A percentile compares a stretch with the other conserved stretches of the same genome.
phyloP scores from a whole-genome alignment of 2,797 vertebrate genomes.

The Sebastolobus altivelis region DNA sequence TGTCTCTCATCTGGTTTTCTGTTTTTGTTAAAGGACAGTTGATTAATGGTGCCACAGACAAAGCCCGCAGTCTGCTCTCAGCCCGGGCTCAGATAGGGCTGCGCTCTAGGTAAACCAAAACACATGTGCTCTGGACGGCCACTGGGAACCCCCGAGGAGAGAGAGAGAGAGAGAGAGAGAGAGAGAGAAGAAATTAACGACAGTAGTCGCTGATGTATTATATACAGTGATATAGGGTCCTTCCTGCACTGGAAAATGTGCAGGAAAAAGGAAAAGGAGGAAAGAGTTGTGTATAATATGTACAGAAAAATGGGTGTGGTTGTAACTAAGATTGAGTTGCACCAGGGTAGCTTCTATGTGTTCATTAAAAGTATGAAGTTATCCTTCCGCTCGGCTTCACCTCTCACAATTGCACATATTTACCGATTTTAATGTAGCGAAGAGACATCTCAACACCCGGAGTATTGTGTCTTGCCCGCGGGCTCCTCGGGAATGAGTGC shows the following conservation, averaged over 20 bases:
- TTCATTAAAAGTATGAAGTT: slow-evolving; percentile 34
- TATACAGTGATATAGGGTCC: slow-evolving; percentile 53
- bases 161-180: slow-evolving; percentile 37
- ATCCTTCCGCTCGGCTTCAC: slow-evolving; percentile 27
- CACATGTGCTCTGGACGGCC: slow-evolving; percentile 77
- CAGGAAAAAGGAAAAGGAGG: slow-evolving; percentile 32
- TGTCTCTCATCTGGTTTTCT: slow-evolving; percentile 88
- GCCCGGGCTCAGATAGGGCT: slow-evolving; percentile 67
- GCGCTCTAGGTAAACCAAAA: slow-evolving; percentile 81
- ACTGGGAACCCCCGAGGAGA: slow-evolving; percentile 68
- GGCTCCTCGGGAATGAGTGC: slow-evolving; percentile 47
- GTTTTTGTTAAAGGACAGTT: slow-evolving; percentile 85
- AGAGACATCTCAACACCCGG: slow-evolving; percentile 46
- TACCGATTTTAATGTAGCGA: slow-evolving; percentile 43
- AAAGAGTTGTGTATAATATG: slow-evolving; percentile 27
- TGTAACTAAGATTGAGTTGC: slow-evolving; percentile 36
- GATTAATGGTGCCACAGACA: slow-evolving; percentile 86
- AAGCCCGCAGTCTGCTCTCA: slow-evolving; percentile 79
- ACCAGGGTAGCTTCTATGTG: slow-evolving; percentile 4
- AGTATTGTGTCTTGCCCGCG: slow-evolving; percentile 38
- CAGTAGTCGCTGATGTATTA: slow-evolving; percentile 66
- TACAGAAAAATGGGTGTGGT: slow-evolving; percentile 31
- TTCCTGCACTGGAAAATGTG: slow-evolving; percentile 53
- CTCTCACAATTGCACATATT: slow-evolving; percentile 48
- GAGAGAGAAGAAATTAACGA: slow-evolving; percentile 55